Evolutionary conservation across 2,888 invertebrate species (phyloP).

Genomic region (Portevinia maculata): DNA sequence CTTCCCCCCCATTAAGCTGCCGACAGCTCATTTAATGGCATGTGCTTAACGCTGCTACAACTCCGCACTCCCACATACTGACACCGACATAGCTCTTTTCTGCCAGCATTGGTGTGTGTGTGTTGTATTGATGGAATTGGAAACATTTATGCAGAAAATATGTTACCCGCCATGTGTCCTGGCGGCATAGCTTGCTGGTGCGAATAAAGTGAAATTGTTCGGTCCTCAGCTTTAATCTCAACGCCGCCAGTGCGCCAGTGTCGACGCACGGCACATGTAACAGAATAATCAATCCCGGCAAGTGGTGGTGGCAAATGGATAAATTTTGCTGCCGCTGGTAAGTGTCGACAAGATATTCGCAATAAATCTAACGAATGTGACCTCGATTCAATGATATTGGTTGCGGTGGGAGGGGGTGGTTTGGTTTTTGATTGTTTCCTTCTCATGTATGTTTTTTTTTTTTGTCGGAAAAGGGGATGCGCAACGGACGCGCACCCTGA

Average conservation of each 20-base stretch:
- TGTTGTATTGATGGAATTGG: conserved; percentile 56
- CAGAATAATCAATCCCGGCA: conserved; percentile 67
- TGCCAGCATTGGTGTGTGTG: conserved; percentile 9
- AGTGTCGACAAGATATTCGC: conserved; percentile 71
- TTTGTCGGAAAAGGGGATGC: conserved; percentile 13
- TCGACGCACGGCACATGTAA: conserved; percentile 65
- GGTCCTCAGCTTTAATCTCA: conserved; percentile 67
- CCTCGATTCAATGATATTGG: conserved; percentile 67
- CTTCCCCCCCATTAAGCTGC: conserved; percentile 74
- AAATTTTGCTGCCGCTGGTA: conserved; percentile 42
- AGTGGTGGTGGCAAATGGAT: conserved; percentile 22
- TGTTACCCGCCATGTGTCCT: conserved; percentile 72
- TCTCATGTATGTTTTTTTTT: conserved; percentile 8
- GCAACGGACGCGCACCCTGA: conserved; percentile 44
- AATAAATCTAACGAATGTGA: conserved; percentile 73
- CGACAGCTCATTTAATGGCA: conserved; percentile 75
- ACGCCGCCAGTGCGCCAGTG: conserved; percentile 53
- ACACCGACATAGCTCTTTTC: neutral
- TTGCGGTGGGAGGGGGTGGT: conserved; percentile 45
- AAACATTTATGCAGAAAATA: conserved; percentile 74
- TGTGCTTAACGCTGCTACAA: conserved; percentile 70
- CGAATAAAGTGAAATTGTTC: conserved; percentile 59
- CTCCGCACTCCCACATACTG: conserved; percentile 53
- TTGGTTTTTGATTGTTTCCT: conserved; percentile 62
- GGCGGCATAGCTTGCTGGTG: conserved; percentile 26